These are phyloP conservation scores for Pasiphila rectangulata DNA, from an alignment of 2,888 invertebrate genomes.

Conservation along the genomic window DNA sequence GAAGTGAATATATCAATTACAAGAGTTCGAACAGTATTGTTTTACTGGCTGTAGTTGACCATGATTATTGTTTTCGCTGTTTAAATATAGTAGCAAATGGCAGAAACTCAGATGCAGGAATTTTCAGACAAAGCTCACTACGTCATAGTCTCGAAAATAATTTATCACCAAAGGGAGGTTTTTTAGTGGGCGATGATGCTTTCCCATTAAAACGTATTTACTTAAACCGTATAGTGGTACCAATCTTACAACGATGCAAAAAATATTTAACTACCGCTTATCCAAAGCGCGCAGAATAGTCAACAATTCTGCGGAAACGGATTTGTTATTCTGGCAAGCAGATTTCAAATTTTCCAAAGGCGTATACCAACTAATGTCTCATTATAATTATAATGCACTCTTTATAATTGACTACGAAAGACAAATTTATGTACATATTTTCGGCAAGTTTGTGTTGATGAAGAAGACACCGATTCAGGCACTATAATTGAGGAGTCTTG, in stretches of 20 bases:
- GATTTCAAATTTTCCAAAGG: constrained; percentile 14
- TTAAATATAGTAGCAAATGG: constrained; percentile 23
- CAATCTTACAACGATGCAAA: constrained; percentile 15
- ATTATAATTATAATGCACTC: constrained; percentile 6
- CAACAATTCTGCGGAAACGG: no score
- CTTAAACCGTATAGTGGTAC: constrained; percentile 18
- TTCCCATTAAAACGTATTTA: constrained; percentile 22
- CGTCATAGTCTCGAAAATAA: constrained; percentile 13
- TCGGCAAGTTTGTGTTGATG: constrained; percentile 1
- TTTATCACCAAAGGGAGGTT: constrained; percentile 14
- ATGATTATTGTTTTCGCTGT: constrained; percentile 23
- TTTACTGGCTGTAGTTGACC: constrained; percentile 23
- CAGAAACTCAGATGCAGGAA: constrained; percentile 11
- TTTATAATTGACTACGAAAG: constrained; percentile 6
- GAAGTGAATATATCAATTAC: constrained; percentile 24
- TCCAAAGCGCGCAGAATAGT: constrained; percentile 21
- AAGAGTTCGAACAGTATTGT: constrained; percentile 21
- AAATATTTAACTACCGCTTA: constrained; percentile 17
- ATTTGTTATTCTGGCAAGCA: constrained; percentile 19
- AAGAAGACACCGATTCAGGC: constrained; percentile 5
- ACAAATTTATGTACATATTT: neutral
- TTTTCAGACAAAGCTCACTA: constrained; percentile 5
- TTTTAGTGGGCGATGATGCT: constrained; percentile 17
- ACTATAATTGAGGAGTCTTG: constrained; percentile 1
- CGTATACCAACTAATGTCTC: constrained; percentile 9